Conservation (phyloP, 2,113 vertebrate genomes). For the Ictalurus punctatus region DNA sequence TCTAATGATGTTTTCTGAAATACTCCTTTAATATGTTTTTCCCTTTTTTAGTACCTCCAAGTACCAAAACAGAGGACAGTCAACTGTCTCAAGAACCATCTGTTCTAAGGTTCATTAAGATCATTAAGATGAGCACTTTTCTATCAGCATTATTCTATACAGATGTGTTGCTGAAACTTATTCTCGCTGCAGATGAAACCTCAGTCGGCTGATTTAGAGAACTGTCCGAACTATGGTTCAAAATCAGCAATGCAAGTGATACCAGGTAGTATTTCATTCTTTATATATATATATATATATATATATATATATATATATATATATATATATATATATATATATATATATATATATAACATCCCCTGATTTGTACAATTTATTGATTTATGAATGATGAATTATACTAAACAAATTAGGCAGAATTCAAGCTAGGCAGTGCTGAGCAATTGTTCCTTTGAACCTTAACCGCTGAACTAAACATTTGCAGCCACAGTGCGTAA, state of each 20-base stretch:
- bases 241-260: conserved; percentile 47
- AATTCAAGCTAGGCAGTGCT: not conserved
- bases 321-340: too few species aligned
- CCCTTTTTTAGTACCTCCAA: conserved; percentile 61
- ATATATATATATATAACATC: not conserved
- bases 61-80: conserved; percentile 55
- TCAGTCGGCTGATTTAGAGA: conserved; percentile 52
- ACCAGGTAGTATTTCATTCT: conserved; percentile 52
- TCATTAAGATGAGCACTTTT: not conserved
- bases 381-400: not conserved
- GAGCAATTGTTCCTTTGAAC: not conserved
- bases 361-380: not conserved
- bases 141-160: not conserved
- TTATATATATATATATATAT: too few species aligned
- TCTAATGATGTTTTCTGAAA: not conserved
- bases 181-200: conserved; percentile 62
- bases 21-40: not conserved
- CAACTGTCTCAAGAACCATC: conserved; percentile 61
- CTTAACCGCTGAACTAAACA: not conserved
- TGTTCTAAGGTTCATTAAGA: conserved; percentile 66
- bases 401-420: not conserved
- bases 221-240: conserved; percentile 56
- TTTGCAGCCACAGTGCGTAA: not conserved
- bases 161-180: not conserved
- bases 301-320: too few species aligned